Evolutionary conservation across 2,888 invertebrate genomes (phyloP).

Genomic region (Temnothorax unifasciatus): DNA sequence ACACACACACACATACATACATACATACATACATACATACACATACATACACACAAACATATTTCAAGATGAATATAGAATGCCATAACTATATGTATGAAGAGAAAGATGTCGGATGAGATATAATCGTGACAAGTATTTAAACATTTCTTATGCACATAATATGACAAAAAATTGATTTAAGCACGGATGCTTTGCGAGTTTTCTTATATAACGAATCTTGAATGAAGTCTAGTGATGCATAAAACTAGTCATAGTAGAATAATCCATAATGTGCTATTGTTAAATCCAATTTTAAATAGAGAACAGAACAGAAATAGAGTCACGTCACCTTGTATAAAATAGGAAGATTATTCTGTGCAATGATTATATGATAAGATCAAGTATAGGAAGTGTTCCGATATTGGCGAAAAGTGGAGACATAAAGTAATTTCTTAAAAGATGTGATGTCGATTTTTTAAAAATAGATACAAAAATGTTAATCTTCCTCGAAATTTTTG

Average conservation of each 20-base stretch:
- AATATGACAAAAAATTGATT: constrained; percentile 35
- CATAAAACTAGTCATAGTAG: constrained; percentile 82
- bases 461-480: background rate
- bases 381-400: constrained; percentile 40
- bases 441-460: constrained; percentile 18
- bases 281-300: constrained; percentile 68
- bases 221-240: constrained; percentile 79
- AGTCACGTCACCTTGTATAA: constrained; percentile 72
- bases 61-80: constrained; percentile 26
- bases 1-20: too few relatives aligned
- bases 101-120: constrained; percentile 20
- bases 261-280: constrained; percentile 72
- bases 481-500: constrained; percentile 24
- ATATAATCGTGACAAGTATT: constrained; percentile 62
- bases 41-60: background rate
- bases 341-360: constrained; percentile 74
- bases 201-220: constrained; percentile 65
- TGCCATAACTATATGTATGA: constrained; percentile 16
- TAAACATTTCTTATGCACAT: constrained; percentile 44
- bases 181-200: constrained; percentile 59
- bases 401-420: constrained; percentile 29
- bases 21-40: too few relatives aligned
- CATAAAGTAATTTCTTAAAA: constrained; percentile 23
- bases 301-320: constrained; percentile 42
- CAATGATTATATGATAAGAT: constrained; percentile 71